phyloP scores from a whole-genome alignment of 2,113 vertebrate species.

The Callithrix jacchus region DNA sequence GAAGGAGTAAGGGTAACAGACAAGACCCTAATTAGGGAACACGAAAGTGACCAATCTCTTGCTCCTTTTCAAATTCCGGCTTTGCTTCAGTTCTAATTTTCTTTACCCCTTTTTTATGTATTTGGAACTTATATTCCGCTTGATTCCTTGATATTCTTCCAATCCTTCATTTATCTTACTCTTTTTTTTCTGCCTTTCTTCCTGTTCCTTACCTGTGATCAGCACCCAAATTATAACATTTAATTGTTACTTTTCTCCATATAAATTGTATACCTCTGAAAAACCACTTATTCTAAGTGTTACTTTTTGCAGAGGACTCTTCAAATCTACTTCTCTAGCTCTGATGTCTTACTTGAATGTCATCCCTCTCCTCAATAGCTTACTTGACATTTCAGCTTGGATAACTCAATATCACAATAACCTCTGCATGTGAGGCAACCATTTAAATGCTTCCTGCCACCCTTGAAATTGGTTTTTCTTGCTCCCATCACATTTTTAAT shows the following conservation, averaged over 20 bases:
- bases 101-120: not conserved
- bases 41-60: not conserved
- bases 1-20: not conserved
- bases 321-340: not conserved
- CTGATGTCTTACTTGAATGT: not conserved
- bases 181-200: not conserved
- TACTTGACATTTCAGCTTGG: not conserved
- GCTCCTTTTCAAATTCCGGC: not conserved
- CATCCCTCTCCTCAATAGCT: not conserved
- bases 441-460: not conserved
- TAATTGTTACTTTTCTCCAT: not conserved
- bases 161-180: not conserved
- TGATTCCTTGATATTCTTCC: not conserved
- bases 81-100: not conserved
- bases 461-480: not conserved
- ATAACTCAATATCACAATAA: not conserved
- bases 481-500: not conserved
- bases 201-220: not conserved
- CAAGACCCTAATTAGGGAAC: fast-evolving
- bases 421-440: not conserved
- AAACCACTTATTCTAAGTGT: not conserved
- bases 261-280: not conserved
- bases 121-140: not conserved
- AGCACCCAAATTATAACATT: not conserved
- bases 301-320: not conserved